Evolutionary conservation across 2,797 vertebrate genomes (phyloP), one percentile per base, ranked within the genome.

Genomic region (Anomalospiza imberbis): DNA sequence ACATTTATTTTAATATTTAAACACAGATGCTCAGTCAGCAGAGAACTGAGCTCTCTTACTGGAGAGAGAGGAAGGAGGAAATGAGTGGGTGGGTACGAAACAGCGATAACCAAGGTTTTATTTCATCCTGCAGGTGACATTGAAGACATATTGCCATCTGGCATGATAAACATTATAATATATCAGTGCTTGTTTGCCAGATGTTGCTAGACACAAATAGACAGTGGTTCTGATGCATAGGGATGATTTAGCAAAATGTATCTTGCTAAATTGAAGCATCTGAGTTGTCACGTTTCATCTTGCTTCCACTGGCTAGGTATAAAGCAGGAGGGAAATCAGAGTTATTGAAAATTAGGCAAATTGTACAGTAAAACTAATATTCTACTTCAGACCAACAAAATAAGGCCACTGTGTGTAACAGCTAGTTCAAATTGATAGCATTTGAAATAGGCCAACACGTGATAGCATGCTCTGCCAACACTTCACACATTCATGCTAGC

Each of bases 101-200:
- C 40, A 87, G 78, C 85, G 89, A 74, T 89, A 94, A 93, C 88
- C 81, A 93, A 91, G 71, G 65, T 78, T 97, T 96, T 92, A 90
- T 94, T 95, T 93, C 93, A 94, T 95, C 86, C 96, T 94, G 96
- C 96, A 97, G 97, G 95, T 98, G 97, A 98, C 97, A 97, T 97
- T 97, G 96, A 97, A 97, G 97, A 97, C 84, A 36, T 85, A 97
- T 95, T 92, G 87, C 97, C 98, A 98, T 98, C 98, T 98, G 98
- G 97, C 92, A 81, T 93, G 96, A 92, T 93, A 94, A 97, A 93
- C 94, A 97, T 96, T 96, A 88, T 93, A 95, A 98, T 98, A 97
- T 76, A 98, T 98, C 98, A 97, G 83, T 17, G 85, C 97, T 98
- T 97, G 93, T 97, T 98, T 97, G 97, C 97, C 98, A 98, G 98